These are phyloP conservation scores for Laticauda colubrina DNA, from an alignment of 2,113 vertebrate genomes.

Conservation along the genomic window DNA sequence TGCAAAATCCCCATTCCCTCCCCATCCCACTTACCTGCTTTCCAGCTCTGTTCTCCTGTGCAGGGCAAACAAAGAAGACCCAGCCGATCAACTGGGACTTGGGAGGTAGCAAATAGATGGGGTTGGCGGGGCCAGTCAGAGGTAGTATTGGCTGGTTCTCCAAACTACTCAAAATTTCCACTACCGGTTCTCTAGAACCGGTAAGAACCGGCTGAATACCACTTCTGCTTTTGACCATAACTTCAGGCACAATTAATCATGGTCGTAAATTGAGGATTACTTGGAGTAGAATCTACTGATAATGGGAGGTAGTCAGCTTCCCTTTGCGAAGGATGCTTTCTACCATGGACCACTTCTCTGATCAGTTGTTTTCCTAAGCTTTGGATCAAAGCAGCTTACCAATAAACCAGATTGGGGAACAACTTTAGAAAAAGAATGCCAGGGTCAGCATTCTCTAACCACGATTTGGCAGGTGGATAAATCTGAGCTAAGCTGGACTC, in stretches of 20 bases:
- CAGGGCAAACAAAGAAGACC: too few species aligned
- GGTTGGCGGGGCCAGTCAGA: too few species aligned
- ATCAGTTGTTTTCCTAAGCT: not conserved
- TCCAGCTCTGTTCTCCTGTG: too few species aligned
- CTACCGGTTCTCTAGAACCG: too few species aligned
- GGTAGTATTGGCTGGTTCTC: too few species aligned
- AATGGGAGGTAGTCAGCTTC: not conserved
- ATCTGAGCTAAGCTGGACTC: not conserved
- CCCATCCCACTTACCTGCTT: too few species aligned
- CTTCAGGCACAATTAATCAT: not conserved
- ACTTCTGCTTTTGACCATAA: not conserved
- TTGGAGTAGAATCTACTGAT: not conserved
- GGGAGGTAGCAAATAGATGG: too few species aligned
- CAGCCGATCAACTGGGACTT: too few species aligned
- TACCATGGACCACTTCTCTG: not conserved
- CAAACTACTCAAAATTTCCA: too few species aligned
- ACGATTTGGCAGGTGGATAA: not conserved
- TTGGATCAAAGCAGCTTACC: not conserved
- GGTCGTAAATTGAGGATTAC: not conserved
- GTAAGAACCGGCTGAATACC: too few species aligned
- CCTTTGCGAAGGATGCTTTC: not conserved
- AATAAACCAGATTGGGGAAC: not conserved
- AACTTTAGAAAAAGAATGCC: not conserved
- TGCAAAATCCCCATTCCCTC: too few species aligned
- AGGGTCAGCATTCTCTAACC: not conserved